phyloP scores from a whole-genome alignment of 2,113 vertebrate genomes.

The Pitta sordida region DNA sequence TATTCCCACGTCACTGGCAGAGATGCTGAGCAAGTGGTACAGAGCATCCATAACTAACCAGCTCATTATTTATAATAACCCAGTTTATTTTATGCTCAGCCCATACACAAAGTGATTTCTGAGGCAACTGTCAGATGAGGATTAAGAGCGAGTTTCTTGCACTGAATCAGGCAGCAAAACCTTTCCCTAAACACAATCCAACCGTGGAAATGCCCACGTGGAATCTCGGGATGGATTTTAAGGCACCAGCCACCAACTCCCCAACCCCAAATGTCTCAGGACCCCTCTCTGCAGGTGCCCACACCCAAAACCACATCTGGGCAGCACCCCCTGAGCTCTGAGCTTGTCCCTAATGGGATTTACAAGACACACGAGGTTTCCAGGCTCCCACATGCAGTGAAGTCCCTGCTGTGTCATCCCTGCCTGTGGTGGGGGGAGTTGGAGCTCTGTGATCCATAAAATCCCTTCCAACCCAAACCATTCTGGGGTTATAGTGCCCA shows the following conservation, averaged over 20 bases:
- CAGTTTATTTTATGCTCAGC: neutral
- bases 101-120: neutral
- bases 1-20: neutral
- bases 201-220: neutral
- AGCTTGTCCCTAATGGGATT: neutral
- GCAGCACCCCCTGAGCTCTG: neutral
- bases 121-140: neutral
- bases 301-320: neutral
- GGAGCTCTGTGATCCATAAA: neutral
- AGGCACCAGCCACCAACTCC: neutral
- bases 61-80: slow-evolving; percentile 15
- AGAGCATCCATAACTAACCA: neutral
- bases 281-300: neutral
- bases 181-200: neutral
- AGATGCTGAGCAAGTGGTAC: neutral
- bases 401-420: accelerated
- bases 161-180: neutral
- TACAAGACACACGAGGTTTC: accelerated
- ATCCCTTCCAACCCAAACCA: neutral
- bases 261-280: neutral
- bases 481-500: neutral
- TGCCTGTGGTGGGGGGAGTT: neutral
- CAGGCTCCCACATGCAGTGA: accelerated
- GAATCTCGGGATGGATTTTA: neutral
- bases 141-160: neutral